Conservation (phyloP, 2,888 invertebrate genomes). For the Griposia aprilina region DNA sequence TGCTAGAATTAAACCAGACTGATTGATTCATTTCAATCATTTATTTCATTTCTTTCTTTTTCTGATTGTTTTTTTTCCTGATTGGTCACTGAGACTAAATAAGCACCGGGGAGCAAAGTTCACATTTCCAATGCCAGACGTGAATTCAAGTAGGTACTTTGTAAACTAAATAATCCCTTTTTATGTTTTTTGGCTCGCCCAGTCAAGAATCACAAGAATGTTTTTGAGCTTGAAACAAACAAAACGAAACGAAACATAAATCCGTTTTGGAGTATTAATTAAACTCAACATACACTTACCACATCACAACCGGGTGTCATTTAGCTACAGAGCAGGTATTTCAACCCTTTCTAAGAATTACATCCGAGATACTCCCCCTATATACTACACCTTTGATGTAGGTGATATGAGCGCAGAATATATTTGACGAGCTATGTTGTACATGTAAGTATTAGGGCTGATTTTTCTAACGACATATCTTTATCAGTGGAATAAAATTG, state of each 20-base stretch:
- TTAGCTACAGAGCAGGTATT: slow-evolving; percentile 69
- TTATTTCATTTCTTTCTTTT: too few relatives aligned
- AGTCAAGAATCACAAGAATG: not conserved
- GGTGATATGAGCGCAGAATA: slow-evolving; percentile 70
- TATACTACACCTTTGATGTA: slow-evolving; percentile 78
- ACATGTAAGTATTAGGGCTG: not conserved
- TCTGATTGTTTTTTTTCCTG: too few relatives aligned
- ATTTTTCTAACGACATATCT: not conserved
- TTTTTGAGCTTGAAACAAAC: slow-evolving; percentile 7
- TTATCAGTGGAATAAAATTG: not conserved
- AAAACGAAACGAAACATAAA: not conserved
- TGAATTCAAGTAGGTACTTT: not conserved
- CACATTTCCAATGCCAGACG: not conserved
- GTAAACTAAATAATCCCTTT: not conserved
- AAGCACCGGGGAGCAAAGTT: not conserved
- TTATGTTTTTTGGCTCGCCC: not conserved
- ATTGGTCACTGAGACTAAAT: not conserved
- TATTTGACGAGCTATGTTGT: slow-evolving; percentile 68
- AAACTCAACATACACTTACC: slow-evolving; percentile 69
- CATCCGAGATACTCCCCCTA: slow-evolving; percentile 66
- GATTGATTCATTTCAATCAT: too few relatives aligned
- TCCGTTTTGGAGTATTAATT: slow-evolving; percentile 31
- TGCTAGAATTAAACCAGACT: not conserved
- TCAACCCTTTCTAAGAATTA: slow-evolving; percentile 78
- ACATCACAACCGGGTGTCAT: slow-evolving; percentile 74